Conservation (phyloP, 2,113 vertebrate genomes). For the Microtus pennsylvanicus region DNA sequence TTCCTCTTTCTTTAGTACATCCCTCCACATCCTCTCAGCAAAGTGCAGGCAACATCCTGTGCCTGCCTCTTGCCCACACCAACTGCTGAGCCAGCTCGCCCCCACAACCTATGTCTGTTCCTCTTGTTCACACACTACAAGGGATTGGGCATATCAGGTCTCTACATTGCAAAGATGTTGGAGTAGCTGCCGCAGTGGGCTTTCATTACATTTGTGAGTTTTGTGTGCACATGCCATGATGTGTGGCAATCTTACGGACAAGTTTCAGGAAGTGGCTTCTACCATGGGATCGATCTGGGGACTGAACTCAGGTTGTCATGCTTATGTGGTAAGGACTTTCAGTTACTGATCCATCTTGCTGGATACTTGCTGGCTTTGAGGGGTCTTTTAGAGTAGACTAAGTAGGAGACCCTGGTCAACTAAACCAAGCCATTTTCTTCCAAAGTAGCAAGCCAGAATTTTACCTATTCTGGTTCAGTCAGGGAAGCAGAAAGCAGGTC, state of each 20-base stretch:
- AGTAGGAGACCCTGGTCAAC: background rate
- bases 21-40: background rate
- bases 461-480: background rate
- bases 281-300: background rate
- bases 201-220: background rate
- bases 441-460: background rate
- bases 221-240: background rate
- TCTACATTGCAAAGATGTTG: background rate
- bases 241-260: background rate
- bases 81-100: background rate
- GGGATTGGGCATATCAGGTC: background rate
- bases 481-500: conserved; percentile 1
- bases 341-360: background rate
- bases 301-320: background rate
- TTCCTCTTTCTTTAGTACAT: conserved; percentile 52
- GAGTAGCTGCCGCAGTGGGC: background rate
- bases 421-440: background rate
- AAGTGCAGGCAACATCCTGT: conserved; percentile 31
- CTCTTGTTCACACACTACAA: background rate
- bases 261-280: background rate
- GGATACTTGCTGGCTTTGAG: background rate
- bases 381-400: background rate
- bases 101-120: background rate
- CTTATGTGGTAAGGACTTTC: background rate
- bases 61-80: background rate